phyloP scores from a whole-genome alignment of 2,797 vertebrate genomes.

The Columba guinea region DNA sequence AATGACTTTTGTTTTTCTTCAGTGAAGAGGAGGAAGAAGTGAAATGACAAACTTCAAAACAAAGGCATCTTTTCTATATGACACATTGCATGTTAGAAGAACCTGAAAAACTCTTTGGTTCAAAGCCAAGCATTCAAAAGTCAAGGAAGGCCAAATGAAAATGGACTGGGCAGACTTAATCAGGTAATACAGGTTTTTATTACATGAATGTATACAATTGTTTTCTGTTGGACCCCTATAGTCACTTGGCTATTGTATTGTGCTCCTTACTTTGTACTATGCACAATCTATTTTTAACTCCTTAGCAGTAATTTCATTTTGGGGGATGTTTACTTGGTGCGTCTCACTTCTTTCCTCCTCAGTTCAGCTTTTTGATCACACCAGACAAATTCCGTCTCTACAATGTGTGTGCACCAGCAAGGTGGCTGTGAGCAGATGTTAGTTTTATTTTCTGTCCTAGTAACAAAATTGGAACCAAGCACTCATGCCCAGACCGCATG shows the following conservation, averaged over 20 bases:
- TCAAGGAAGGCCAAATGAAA: not conserved
- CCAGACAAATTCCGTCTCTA: not conserved
- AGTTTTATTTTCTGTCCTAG: not conserved
- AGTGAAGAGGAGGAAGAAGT: not conserved
- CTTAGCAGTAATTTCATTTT: not conserved
- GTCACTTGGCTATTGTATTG: not conserved
- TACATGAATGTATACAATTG: not conserved
- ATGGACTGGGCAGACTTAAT: slow-evolving; percentile 18
- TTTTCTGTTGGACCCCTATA: not conserved
- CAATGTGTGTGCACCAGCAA: not conserved
- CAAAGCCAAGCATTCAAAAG: slow-evolving; percentile 28
- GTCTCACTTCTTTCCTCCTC: not conserved
- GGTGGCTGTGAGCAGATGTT: not conserved
- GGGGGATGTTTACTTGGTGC: not conserved
- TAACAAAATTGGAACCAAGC: not conserved
- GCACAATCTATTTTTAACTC: not conserved
- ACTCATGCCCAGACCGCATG: not conserved
- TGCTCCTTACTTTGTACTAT: not conserved
- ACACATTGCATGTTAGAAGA: slow-evolving; percentile 25
- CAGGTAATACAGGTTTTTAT: not conserved
- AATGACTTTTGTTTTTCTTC: not conserved
- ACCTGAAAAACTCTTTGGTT: slow-evolving; percentile 20
- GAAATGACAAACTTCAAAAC: slow-evolving; percentile 33
- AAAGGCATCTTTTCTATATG: slow-evolving; percentile 35
- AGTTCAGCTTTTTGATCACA: not conserved